Evolutionary conservation across 2,797 vertebrate genomes (phyloP), one percentile per base, ranked within the genome.

Genomic region (Phaenicophaeus curvirostris): DNA sequence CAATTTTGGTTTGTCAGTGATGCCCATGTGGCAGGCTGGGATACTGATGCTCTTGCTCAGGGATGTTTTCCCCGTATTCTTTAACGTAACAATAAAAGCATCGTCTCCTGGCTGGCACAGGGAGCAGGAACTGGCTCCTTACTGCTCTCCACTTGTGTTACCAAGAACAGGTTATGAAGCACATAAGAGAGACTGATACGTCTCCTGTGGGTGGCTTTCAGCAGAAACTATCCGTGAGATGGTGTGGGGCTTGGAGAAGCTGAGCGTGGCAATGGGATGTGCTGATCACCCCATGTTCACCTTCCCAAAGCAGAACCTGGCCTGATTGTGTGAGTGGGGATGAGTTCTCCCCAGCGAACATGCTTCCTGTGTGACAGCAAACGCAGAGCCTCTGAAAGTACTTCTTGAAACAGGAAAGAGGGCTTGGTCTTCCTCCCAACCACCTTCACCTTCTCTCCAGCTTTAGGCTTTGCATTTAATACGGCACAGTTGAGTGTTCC

Each of bases 251-350:
- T 88, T 1, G 2, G 41, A 25, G 28, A 39, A 8, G 30, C 44
- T 41, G 37, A 79, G 16, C 1, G 0, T 15, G 53, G 37, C 1
- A 2, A 39, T 21, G 46, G 28, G 63, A 46, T 24, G 28, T 33
- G 44, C 28, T 65, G 66, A 3, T 5, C 0, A 0, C 30, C 14
- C 31, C 4, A 0, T 0, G 1, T 23, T 75, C 54, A 27, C 33
- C 30, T 55, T 61, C 14, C 62, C 69, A 65, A 42, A 81, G 57
- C 65, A 8, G 39, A 77, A 11, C 46, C 44, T 15, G 30, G 24
- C 14, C 53, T 53, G 53, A 21, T 39, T 39, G 30, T 3, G 0
- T 0, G 0, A 30, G 20, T 7, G 11, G 17, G 48, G 14, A 13
- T 13, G 31, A 66, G 24, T 13, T 73, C 51, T 55, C 51, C 50